Evolutionary conservation across 1,140 invertebrate species (phyloP).

Genomic region (Drosophila willistoni): DNA sequence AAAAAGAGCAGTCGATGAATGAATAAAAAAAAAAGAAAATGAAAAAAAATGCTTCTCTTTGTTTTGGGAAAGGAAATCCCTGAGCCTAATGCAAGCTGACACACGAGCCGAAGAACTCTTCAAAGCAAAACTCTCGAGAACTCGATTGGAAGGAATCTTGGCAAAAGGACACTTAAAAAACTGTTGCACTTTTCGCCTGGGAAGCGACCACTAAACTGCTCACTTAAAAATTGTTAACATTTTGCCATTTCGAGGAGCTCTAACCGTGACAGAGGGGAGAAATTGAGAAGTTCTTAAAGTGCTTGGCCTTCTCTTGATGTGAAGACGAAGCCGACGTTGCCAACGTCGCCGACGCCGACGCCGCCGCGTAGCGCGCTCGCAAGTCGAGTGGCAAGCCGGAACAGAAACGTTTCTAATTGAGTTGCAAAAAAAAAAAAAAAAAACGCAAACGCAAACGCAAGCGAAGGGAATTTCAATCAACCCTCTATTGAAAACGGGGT

Average conservation of each 20-base stretch:
- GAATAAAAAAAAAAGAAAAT: background rate
- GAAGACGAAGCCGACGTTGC: constrained; percentile 31
- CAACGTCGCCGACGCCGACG: constrained; percentile 1
- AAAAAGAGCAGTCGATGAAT: constrained; percentile 53
- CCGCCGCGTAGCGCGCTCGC: background rate
- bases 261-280: background rate
- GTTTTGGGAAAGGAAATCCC: constrained; percentile 34
- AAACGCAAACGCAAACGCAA: background rate
- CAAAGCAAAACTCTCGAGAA: constrained; percentile 25
- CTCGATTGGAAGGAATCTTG: constrained; percentile 34
- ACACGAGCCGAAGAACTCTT: constrained; percentile 53
- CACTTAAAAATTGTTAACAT: constrained; percentile 78
- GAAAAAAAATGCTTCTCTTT: constrained; percentile 31
- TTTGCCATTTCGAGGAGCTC: constrained; percentile 37
- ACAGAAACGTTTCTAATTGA: constrained; percentile 58
- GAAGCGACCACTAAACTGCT: constrained; percentile 71
- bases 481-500: constrained; percentile 17
- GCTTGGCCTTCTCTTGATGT: constrained; percentile 22
- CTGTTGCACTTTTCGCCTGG: constrained; percentile 75
- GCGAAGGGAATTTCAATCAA: constrained; percentile 22
- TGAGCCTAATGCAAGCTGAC: constrained; percentile 76
- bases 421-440: constrained; percentile 24
- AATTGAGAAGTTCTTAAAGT: constrained; percentile 2
- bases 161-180: constrained; percentile 54
- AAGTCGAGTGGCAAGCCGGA: background rate